These are phyloP conservation scores for Morus bassanus DNA, from an alignment of 2,797 vertebrate genomes.

Conservation along the genomic window DNA sequence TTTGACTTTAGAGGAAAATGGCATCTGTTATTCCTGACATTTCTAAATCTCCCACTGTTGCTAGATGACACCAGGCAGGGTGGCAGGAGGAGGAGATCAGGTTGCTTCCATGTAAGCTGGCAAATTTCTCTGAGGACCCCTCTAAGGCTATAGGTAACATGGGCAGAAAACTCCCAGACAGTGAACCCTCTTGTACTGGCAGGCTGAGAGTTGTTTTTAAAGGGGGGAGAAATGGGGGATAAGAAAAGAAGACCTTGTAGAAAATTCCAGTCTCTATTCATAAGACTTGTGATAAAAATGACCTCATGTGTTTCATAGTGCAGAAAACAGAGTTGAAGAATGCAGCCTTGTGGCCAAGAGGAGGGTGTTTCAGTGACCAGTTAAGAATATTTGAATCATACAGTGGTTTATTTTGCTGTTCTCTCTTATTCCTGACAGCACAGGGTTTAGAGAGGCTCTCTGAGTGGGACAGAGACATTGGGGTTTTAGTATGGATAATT, in stretches of 20 bases:
- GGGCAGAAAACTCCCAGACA: slow-evolving; percentile 28
- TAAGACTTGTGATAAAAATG: slow-evolving; percentile 48
- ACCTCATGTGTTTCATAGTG: slow-evolving; percentile 36
- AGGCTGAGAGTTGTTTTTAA: slow-evolving; percentile 1
- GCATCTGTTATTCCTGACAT: neutral
- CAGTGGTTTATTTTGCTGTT: neutral
- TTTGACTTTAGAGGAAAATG: slow-evolving; percentile 10
- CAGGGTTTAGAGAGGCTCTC: neutral
- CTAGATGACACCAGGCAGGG: neutral
- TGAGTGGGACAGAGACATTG: neutral
- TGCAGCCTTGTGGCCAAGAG: neutral
- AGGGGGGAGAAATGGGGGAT: neutral
- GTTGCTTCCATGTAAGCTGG: slow-evolving; percentile 30
- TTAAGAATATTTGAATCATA: slow-evolving; percentile 50
- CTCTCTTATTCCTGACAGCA: neutral
- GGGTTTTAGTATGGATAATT: neutral
- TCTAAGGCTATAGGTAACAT: slow-evolving; percentile 12
- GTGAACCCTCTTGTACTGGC: slow-evolving; percentile 22
- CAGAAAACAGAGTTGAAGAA: slow-evolving; percentile 40
- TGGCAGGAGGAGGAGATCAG: slow-evolving; percentile 31
- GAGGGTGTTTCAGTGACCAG: slow-evolving; percentile 10
- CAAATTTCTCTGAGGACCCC: neutral
- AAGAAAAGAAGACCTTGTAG: slow-evolving; percentile 62
- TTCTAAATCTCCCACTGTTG: neutral
- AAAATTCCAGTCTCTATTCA: slow-evolving; percentile 52